A percentile compares a stretch with the other conserved stretches of the same genome.
Evolutionary conservation across 2,797 vertebrate genomes (phyloP).

Genomic region (Peromyscus nudipes): DNA sequence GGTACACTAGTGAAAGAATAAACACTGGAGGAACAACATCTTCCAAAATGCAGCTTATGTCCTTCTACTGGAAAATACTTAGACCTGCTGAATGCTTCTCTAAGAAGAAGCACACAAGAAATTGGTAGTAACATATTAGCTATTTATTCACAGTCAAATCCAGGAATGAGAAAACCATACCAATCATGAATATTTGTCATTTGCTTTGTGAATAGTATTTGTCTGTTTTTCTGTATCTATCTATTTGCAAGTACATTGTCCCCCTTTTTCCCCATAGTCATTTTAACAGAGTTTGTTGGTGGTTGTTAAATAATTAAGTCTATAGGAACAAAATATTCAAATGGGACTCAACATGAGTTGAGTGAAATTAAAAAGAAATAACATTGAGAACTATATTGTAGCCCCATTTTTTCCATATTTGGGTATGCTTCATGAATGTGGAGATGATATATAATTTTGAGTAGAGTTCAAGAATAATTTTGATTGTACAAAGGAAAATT

Average conservation of each 20-base stretch:
- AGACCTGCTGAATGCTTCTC: background rate
- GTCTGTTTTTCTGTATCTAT: background rate
- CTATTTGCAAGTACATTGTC: background rate
- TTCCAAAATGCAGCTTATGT: background rate
- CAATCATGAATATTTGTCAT: background rate
- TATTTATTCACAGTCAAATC: background rate
- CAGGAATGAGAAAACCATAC: background rate
- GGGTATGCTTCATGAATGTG: background rate
- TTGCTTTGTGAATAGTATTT: background rate
- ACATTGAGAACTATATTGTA: background rate
- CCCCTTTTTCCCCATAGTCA: background rate
- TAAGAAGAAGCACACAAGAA: background rate
- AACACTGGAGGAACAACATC: background rate
- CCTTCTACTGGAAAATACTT: background rate
- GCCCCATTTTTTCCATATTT: background rate
- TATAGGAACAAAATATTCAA: constrained; percentile 1
- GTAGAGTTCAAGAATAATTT: background rate
- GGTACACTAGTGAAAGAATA: background rate
- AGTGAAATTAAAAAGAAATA: too few relatives aligned
- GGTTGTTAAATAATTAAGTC: background rate
- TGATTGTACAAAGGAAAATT: constrained; percentile 6
- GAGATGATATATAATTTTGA: background rate
- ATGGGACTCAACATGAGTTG: background rate
- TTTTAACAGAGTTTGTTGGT: background rate
- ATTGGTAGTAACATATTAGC: background rate